Conservation (phyloP, 2,888 invertebrate species). For the Brachyopa scutellaris region DNA sequence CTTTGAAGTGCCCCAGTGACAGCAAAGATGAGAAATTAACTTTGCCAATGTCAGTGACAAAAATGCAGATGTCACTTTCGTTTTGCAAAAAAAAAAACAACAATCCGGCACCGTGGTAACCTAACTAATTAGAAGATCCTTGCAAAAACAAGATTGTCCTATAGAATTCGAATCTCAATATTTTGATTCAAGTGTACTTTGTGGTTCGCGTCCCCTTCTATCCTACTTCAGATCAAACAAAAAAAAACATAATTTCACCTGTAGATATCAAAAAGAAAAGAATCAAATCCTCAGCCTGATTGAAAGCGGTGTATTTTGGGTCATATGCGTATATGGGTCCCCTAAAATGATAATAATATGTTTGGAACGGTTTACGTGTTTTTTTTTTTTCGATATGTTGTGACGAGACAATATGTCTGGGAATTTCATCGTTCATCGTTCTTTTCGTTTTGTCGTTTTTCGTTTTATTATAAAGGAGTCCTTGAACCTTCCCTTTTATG, state of each 20-base stretch:
- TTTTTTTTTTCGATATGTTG: constrained; percentile 38
- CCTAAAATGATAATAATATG: constrained; percentile 67
- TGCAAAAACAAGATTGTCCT: constrained; percentile 15
- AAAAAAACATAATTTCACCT: constrained; percentile 61
- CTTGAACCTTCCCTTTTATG: constrained; percentile 59
- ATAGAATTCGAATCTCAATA: constrained; percentile 17
- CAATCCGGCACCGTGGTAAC: constrained; percentile 42
- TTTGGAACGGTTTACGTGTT: constrained; percentile 61
- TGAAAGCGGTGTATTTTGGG: constrained; percentile 39
- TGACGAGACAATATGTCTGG: constrained; percentile 72
- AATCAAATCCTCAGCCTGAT: not conserved
- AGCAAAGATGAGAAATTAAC: constrained; percentile 64
- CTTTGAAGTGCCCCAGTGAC: constrained; percentile 44
- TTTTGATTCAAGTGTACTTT: constrained; percentile 63
- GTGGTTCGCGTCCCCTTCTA: constrained; percentile 18
- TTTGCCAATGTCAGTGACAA: constrained; percentile 48
- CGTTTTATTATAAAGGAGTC: constrained; percentile 41
- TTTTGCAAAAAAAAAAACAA: constrained; percentile 12
- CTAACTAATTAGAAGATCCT: constrained; percentile 61
- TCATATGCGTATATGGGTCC: constrained; percentile 60
- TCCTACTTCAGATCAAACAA: constrained; percentile 28
- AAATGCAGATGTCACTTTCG: constrained; percentile 66
- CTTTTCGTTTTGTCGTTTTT: constrained; percentile 12
- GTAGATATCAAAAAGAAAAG: constrained; percentile 61
- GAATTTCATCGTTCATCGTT: constrained; percentile 52